phyloP scores from a whole-genome alignment of 2,797 vertebrate species.

The Bryconaethiops microstoma region DNA sequence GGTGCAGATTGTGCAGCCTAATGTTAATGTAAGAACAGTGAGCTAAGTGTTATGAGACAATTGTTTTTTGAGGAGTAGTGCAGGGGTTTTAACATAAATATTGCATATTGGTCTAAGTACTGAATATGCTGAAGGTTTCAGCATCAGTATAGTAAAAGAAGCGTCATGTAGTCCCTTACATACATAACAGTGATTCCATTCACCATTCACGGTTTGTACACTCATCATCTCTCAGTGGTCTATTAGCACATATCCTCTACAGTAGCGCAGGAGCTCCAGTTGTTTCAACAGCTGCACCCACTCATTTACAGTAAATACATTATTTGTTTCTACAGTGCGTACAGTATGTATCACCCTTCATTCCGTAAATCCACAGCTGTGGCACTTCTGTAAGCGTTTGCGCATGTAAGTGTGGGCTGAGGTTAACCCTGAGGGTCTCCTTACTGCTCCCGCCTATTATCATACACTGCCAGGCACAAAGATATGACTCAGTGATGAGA shows the following conservation, averaged over 20 bases:
- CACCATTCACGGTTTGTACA: not conserved
- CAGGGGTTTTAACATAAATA: too few relatives aligned
- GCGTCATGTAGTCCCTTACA: too few relatives aligned
- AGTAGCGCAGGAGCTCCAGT: not conserved
- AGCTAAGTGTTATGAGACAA: too few relatives aligned
- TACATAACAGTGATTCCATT: not conserved
- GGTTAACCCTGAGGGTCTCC: constrained; percentile 14
- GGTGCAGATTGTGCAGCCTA: too few relatives aligned
- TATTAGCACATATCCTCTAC: not conserved
- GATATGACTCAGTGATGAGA: constrained; percentile 44
- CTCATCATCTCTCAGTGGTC: not conserved
- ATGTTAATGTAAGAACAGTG: too few relatives aligned
- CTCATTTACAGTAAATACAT: constrained; percentile 25
- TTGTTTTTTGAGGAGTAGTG: too few relatives aligned
- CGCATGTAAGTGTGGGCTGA: constrained; percentile 31
- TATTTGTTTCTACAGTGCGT: not conserved
- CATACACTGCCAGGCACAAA: constrained; percentile 10
- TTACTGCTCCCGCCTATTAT: constrained; percentile 11
- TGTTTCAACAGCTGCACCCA: constrained; percentile 26
- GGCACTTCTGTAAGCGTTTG: constrained; percentile 30
- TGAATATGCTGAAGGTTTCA: too few relatives aligned
- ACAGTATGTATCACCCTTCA: not conserved
- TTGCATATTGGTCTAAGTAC: too few relatives aligned
- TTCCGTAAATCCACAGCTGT: constrained; percentile 38
- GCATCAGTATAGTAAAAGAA: too few relatives aligned